Conservation (phyloP, 2,888 invertebrate genomes). For the Scaeva pyrastri region DNA sequence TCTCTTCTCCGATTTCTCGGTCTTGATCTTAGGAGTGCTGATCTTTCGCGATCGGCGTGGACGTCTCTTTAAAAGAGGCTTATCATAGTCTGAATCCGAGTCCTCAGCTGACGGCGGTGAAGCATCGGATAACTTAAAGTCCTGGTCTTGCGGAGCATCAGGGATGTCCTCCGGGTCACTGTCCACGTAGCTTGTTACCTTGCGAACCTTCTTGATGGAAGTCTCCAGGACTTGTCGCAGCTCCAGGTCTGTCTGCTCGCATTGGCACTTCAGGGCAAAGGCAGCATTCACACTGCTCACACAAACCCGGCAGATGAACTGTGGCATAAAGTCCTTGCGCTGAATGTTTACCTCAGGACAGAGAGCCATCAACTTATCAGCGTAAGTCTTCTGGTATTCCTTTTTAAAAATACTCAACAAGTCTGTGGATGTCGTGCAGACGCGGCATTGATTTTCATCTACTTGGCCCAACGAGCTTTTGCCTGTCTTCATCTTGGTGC, state of each 20-base stretch:
- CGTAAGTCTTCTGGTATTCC: slow-evolving; percentile 80
- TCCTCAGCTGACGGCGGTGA: slow-evolving; percentile 79
- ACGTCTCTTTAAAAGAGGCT: slow-evolving; percentile 68
- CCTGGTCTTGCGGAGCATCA: slow-evolving; percentile 80
- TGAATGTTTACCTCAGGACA: slow-evolving; percentile 83
- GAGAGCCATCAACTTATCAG: slow-evolving; percentile 83
- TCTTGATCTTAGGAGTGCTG: slow-evolving; percentile 24
- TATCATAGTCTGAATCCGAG: slow-evolving; percentile 79
- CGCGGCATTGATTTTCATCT: slow-evolving; percentile 82
- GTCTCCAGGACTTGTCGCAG: slow-evolving; percentile 83
- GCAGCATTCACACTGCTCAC: slow-evolving; percentile 82
- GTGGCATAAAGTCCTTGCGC: slow-evolving; percentile 83
- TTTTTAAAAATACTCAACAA: slow-evolving; percentile 81
- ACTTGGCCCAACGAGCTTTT: slow-evolving; percentile 74
- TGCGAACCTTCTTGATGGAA: slow-evolving; percentile 82
- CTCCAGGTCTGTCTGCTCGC: slow-evolving; percentile 83
- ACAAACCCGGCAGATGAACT: slow-evolving; percentile 83
- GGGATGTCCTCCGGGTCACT: slow-evolving; percentile 79
- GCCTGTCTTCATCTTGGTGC: slow-evolving; percentile 68
- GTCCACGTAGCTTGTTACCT: slow-evolving; percentile 80
- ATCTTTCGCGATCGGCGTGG: slow-evolving; percentile 45
- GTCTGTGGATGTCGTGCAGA: slow-evolving; percentile 81
- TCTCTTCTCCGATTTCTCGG: slow-evolving; percentile 5
- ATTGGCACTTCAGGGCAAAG: slow-evolving; percentile 81
- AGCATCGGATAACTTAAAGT: slow-evolving; percentile 83